A percentile compares a stretch with the other conserved stretches of the same genome.
Conservation (phyloP, 1,140 invertebrate species). For the Dendrolimus kikuchii region DNA sequence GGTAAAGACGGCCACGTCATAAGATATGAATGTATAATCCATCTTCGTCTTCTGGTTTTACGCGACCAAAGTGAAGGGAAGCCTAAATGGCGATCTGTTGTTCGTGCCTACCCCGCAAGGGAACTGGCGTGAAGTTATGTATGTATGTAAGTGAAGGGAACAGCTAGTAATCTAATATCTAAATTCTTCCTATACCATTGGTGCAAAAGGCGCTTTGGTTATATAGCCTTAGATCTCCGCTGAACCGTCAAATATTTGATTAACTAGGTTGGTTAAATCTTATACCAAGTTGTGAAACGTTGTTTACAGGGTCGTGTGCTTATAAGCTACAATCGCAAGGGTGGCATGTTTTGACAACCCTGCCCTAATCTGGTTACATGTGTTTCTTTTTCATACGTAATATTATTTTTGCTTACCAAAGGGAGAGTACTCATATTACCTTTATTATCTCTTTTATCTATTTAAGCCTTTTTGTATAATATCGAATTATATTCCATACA, state of each 20-base stretch:
- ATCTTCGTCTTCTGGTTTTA: no score
- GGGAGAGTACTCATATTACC: conserved; percentile 10
- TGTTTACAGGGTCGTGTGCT: conserved; percentile 32
- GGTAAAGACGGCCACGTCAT: no score
- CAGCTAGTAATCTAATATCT: not conserved
- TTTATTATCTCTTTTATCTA: not conserved
- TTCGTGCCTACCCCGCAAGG: no score
- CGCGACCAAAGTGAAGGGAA: no score
- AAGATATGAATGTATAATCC: no score
- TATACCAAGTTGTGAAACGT: conserved; percentile 25
- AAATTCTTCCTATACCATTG: conserved; percentile 3
- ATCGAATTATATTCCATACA: no score
- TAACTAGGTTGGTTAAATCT: conserved; percentile 33
- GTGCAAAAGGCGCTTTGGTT: conserved; percentile 11
- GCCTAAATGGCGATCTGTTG: no score
- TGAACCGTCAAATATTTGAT: conserved; percentile 35
- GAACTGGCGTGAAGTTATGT: no score
- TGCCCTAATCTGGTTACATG: no score
- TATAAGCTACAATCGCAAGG: conserved; percentile 1
- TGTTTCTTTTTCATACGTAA: not conserved
- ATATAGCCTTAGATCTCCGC: conserved; percentile 29
- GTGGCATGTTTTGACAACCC: not conserved
- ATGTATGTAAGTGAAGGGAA: no score
- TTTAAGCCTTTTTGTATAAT: no score
- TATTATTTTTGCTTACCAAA: conserved; percentile 22